Evolutionary conservation across 2,113 vertebrate genomes (phyloP).

Genomic region (Ceyx cyanopectus): DNA sequence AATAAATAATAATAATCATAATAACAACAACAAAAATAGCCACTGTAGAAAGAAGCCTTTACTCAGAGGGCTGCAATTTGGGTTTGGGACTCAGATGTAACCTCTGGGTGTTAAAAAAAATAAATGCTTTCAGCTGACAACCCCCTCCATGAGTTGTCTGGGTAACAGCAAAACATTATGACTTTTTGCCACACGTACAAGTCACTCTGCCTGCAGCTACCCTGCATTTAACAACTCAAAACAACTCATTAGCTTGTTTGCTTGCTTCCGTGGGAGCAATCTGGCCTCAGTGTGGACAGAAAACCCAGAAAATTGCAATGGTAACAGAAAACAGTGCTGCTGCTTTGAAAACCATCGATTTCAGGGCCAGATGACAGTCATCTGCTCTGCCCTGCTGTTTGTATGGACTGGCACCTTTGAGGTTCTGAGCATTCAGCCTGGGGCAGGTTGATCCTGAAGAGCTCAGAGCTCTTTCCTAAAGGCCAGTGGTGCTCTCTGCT

Average conservation of each 20-base stretch:
- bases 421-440: neutral
- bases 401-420: neutral
- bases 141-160: slow-evolving; percentile 34
- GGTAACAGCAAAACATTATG: slow-evolving; percentile 42
- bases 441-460: neutral
- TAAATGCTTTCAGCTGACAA: slow-evolving; percentile 1
- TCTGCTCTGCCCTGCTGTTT: neutral
- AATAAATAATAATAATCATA: no score
- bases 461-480: neutral
- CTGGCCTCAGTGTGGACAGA: neutral
- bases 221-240: slow-evolving; percentile 46
- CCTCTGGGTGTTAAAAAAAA: slow-evolving; percentile 26
- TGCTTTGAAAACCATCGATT: neutral
- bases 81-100: neutral
- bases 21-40: neutral
- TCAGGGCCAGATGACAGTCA: neutral
- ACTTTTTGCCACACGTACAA: neutral
- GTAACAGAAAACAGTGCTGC: neutral
- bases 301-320: slow-evolving; percentile 1
- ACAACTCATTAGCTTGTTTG: slow-evolving; percentile 50
- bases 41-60: neutral
- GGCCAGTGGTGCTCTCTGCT: neutral
- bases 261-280: neutral
- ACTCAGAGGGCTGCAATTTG: neutral
- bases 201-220: slow-evolving; percentile 26